Base-by-base conservation (phyloP, 2,797 vertebrate species). In the Natrix natrix region DNA sequence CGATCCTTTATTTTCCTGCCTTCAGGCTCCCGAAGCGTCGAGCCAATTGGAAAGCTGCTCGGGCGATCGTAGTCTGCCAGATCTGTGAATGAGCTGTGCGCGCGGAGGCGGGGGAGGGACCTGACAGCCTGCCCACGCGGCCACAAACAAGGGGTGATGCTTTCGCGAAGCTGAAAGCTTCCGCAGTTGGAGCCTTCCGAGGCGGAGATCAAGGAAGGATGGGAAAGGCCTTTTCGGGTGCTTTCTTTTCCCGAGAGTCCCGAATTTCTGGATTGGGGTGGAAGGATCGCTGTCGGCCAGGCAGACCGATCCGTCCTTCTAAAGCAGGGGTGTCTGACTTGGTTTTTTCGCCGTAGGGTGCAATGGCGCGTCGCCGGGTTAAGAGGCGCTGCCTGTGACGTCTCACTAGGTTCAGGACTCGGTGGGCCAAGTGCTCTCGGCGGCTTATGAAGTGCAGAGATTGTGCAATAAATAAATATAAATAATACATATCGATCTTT, bases 21-120 rank as follows among this genome's bases (percentile, higher is more conserved):
- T 32, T 3, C 69, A 17, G 28, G 86, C 57, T 61, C 63, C 54
- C 52, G 8, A 12, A 48, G 60, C 11, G 24, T 52, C 24, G 52
- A 92, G 91, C 91, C 93, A 94, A 92, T 94, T 10, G 90, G 93
- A 86, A 14, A 14, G 22, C 43, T 4, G 55, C 63, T 54, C 5
- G 48, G 20, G 20, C 86, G 89, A 28, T 20, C 74, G 88, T 66
- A 28, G 55, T 32, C 89, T 10, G 92, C 89, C 91, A 83, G 92
- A 56, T 88, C 48, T n/a, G 20, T 93, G 89, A 93, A 93, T 87
- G 91, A 89, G 94, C 56, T 37, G 1, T 16, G 83, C 43, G 56
- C 22, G 87, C 48, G 0, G 32, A 0, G n/a, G 37, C 0, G 24
- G 0, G 56, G 4, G 13, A 11, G 43, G 0, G 28, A 7, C 10